These are phyloP conservation scores for Ectemnius continuus DNA, from an alignment of 2,888 invertebrate genomes.

Conservation along the genomic window DNA sequence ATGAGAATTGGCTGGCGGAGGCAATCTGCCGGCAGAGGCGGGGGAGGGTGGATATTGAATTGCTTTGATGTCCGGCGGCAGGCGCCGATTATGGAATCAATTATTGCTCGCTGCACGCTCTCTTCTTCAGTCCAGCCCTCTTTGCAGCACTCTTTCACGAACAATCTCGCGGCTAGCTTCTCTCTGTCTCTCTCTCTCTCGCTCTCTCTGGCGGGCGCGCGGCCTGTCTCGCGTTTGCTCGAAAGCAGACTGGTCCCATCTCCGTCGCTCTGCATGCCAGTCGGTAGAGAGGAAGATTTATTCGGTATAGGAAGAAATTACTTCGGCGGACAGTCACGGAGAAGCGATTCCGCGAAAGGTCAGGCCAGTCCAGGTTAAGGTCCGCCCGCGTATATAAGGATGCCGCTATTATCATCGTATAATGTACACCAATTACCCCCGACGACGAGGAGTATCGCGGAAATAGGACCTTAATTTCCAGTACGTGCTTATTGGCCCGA, in stretches of 20 bases:
- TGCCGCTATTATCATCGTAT: constrained; percentile 60
- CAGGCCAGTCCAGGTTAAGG: constrained; percentile 54
- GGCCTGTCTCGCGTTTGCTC: constrained; percentile 9
- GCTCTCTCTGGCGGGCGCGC: constrained; percentile 7
- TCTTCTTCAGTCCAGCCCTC: constrained; percentile 10
- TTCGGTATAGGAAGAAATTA: constrained; percentile 61
- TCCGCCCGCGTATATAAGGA: constrained; percentile 58
- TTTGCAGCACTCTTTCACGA: constrained; percentile 35
- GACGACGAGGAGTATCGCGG: constrained; percentile 48
- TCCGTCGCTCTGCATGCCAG: constrained; percentile 24
- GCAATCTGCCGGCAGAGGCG: constrained; percentile 39
- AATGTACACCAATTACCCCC: constrained; percentile 62
- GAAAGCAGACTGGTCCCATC: not conserved
- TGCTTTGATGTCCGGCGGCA: constrained; percentile 66
- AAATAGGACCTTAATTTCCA: constrained; percentile 61
- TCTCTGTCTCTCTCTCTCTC: constrained; percentile 16
- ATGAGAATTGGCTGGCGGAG: constrained; percentile 48
- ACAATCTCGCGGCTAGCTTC: constrained; percentile 22
- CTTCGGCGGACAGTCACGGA: constrained; percentile 56
- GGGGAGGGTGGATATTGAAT: constrained; percentile 33
- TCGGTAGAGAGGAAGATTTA: constrained; percentile 53
- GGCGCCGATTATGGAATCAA: constrained; percentile 69
- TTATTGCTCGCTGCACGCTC: constrained; percentile 62
- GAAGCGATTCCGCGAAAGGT: constrained; percentile 62
- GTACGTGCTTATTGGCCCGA: constrained; percentile 53